phyloP scores from a whole-genome alignment of 2,888 invertebrate species.

The Galerucella pusilla region DNA sequence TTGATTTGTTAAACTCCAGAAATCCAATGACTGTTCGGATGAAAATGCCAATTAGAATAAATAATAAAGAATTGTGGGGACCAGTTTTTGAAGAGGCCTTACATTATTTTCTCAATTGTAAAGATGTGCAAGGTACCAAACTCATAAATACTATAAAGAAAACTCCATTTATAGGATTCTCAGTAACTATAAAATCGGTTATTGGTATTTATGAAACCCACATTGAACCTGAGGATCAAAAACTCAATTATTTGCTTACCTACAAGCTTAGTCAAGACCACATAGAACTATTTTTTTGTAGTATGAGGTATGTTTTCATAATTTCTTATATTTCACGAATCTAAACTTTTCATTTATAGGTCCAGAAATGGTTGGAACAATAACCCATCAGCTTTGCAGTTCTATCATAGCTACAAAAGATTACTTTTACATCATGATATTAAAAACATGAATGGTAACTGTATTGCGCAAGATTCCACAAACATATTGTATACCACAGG shows the following conservation, averaged over 20 bases:
- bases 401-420: constrained; percentile 25
- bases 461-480: background rate
- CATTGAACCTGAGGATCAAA: constrained; percentile 3
- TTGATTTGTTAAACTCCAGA: constrained; percentile 23
- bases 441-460: constrained; percentile 21
- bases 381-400: constrained; percentile 29
- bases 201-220: constrained; percentile 26
- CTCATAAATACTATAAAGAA: constrained; percentile 25
- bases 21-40: constrained; percentile 15
- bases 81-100: constrained; percentile 15
- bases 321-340: background rate
- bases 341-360: constrained; percentile 18
- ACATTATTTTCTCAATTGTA: constrained; percentile 18
- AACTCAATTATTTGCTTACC: constrained; percentile 26
- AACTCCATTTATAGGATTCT: constrained; percentile 28
- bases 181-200: constrained; percentile 21
- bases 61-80: constrained; percentile 16
- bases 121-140: constrained; percentile 13
- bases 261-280: constrained; percentile 38
- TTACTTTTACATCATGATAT: constrained; percentile 28
- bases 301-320: constrained; percentile 18
- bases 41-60: constrained; percentile 13
- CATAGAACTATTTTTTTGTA: constrained; percentile 32
- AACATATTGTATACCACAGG: constrained; percentile 15
- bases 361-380: constrained; percentile 33